Evolutionary conservation across 2,797 vertebrate genomes (phyloP).

Genomic region (Peromyscus aztecus): DNA sequence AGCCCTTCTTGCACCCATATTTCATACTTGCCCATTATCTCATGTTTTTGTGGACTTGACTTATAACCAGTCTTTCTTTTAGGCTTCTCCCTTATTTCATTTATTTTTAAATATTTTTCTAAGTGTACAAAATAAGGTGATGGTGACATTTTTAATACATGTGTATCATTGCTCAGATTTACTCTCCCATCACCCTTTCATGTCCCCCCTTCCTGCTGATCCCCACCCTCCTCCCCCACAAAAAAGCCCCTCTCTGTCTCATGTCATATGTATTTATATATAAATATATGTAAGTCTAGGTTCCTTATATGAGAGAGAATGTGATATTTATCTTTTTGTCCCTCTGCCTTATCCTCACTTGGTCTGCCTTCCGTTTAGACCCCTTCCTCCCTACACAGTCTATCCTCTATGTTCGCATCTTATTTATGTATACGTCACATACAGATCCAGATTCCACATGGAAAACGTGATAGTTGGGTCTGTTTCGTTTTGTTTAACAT

Average conservation of each 20-base stretch:
- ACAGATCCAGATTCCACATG: not conserved
- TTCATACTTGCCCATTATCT: not conserved
- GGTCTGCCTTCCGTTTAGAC: not conserved
- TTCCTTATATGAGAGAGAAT: not conserved
- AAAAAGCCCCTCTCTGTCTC: not conserved
- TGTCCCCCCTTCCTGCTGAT: not conserved
- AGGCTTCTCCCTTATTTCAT: not conserved
- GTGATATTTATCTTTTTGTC: not conserved
- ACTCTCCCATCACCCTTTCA: not conserved
- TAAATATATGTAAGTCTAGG: not conserved
- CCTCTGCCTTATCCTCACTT: not conserved
- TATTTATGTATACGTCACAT: not conserved
- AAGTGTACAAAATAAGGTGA: not conserved
- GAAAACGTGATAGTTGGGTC: not conserved
- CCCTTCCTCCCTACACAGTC: not conserved
- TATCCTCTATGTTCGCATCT: not conserved
- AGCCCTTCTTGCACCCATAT: not conserved
- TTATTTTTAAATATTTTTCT: not conserved
- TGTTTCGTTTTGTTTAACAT: not conserved
- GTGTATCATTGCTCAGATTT: not conserved
- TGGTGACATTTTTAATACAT: not conserved
- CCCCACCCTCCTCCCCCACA: not conserved
- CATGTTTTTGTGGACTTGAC: not conserved
- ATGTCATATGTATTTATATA: not conserved
- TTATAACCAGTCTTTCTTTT: not conserved